Evolutionary conservation across 2,113 vertebrate genomes (phyloP).

Genomic region (Pyxicephalus adspersus): DNA sequence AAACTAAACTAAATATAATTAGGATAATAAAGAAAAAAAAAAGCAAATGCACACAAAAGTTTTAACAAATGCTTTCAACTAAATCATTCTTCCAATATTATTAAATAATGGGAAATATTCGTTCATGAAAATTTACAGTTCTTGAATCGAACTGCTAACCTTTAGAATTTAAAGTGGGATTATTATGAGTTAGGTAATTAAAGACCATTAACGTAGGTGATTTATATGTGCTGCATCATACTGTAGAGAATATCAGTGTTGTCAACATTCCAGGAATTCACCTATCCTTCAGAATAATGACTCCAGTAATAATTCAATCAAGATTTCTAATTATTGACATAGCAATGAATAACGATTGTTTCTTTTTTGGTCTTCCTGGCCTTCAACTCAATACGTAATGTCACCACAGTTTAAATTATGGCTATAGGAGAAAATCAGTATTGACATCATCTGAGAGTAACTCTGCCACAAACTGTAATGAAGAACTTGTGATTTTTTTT

Average conservation of each 20-base stretch:
- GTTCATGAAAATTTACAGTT: constrained; percentile 4
- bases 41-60: no score
- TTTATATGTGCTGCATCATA: constrained; percentile 9
- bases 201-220: neutral
- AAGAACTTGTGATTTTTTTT: neutral
- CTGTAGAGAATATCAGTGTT: neutral
- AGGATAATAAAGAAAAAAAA: no score
- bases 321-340: constrained; percentile 43
- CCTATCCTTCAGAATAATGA: constrained; percentile 23
- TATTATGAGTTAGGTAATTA: constrained; percentile 17
- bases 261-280: constrained; percentile 13
- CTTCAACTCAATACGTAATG: constrained; percentile 43
- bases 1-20: no score
- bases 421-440: constrained; percentile 13
- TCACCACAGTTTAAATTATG: constrained; percentile 28
- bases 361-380: constrained; percentile 32
- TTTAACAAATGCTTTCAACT: no score
- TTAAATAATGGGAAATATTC: neutral
- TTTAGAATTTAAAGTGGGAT: neutral
- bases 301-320: constrained; percentile 46
- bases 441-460: constrained; percentile 14
- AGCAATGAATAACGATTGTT: constrained; percentile 47
- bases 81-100: neutral
- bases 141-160: neutral
- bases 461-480: constrained; percentile 4